These are phyloP conservation scores for Mellilla xanthometata DNA, from an alignment of 2,888 invertebrate genomes.

Conservation along the genomic window DNA sequence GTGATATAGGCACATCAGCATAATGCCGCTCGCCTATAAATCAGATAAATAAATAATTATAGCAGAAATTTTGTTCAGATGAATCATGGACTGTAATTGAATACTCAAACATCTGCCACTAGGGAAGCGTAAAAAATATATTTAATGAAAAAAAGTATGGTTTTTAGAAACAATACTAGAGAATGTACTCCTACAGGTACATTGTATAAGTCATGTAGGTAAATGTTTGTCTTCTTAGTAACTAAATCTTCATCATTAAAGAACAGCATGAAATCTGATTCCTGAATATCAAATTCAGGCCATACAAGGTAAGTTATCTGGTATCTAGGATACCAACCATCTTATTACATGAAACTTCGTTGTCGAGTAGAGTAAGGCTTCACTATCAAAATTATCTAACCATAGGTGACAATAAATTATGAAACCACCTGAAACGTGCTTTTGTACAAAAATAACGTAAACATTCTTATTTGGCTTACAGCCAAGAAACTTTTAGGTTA, in stretches of 20 bases:
- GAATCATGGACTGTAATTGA: no score
- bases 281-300: slow-evolving; percentile 1
- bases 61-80: no score
- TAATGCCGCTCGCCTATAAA: no score
- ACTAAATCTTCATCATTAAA: neutral
- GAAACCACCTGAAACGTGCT: slow-evolving; percentile 65
- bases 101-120: no score
- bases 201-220: no score
- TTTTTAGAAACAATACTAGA: no score
- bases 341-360: slow-evolving; percentile 16
- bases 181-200: no score
- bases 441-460: slow-evolving; percentile 76
- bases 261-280: slow-evolving; percentile 21
- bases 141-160: no score
- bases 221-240: slow-evolving; percentile 1
- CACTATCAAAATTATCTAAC: slow-evolving; percentile 36
- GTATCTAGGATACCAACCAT: slow-evolving; percentile 9
- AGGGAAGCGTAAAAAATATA: no score
- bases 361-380: slow-evolving; percentile 25
- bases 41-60: no score
- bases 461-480: slow-evolving; percentile 61
- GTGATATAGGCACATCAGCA: no score
- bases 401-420: slow-evolving; percentile 65
- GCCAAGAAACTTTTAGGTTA: slow-evolving; percentile 70
- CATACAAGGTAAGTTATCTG: slow-evolving; percentile 5